phyloP scores from a whole-genome alignment of 2,797 vertebrate genomes.

The Lepilemur ruficaudatus region DNA sequence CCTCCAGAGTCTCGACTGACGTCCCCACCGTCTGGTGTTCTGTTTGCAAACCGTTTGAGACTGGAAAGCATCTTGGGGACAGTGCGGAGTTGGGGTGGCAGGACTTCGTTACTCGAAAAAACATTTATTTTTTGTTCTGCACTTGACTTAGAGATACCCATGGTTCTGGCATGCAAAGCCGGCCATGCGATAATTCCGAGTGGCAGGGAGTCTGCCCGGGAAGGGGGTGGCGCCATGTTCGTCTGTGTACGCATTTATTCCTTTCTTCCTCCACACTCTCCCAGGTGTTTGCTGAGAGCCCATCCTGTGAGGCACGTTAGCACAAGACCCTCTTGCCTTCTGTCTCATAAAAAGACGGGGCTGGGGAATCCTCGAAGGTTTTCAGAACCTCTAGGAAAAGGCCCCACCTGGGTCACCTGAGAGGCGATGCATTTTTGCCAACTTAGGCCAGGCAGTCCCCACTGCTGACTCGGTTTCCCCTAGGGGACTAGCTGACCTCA shows the following conservation, averaged over 20 bases:
- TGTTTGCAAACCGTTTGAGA: fast-evolving
- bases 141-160: background rate
- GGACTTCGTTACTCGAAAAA: background rate
- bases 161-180: background rate
- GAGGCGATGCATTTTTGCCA: background rate
- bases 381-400: background rate
- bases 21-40: background rate
- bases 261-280: fast-evolving
- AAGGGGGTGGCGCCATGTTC: fast-evolving
- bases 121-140: background rate
- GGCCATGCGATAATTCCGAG: background rate
- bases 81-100: fast-evolving
- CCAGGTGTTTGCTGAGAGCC: fast-evolving
- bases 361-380: fast-evolving
- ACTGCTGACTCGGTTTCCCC: background rate
- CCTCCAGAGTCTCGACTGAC: fast-evolving
- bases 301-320: too few species aligned
- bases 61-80: background rate
- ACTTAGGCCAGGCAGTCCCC: background rate
- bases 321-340: too few species aligned
- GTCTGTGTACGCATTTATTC: background rate
- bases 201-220: background rate
- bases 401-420: fast-evolving
- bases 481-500: background rate
- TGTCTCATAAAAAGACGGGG: too few species aligned